These are phyloP conservation scores for Zonotrichia leucophrys DNA, from an alignment of 2,113 vertebrate genomes.

Conservation along the genomic window DNA sequence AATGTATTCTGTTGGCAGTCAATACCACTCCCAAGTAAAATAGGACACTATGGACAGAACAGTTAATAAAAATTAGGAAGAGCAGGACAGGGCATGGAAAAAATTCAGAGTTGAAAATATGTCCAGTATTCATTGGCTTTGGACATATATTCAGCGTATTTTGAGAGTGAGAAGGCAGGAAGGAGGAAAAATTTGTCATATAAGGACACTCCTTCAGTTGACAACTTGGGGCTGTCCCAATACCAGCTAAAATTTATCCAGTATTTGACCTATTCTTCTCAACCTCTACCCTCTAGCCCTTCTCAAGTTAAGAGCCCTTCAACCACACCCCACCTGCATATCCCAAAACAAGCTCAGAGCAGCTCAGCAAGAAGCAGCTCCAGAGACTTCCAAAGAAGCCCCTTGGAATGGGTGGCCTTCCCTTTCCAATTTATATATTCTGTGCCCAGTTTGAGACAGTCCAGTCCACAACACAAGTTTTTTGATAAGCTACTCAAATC, in stretches of 20 bases:
- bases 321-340: neutral
- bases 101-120: neutral
- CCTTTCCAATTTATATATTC: neutral
- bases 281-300: neutral
- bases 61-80: neutral
- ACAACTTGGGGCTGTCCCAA: neutral
- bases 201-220: neutral
- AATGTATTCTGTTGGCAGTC: neutral
- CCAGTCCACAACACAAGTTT: neutral
- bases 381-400: neutral
- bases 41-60: neutral
- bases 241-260: neutral
- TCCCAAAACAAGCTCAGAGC: neutral
- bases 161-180: neutral
- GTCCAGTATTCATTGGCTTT: neutral
- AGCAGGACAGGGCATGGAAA: neutral
- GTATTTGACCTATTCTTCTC: neutral
- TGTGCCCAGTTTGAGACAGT: neutral
- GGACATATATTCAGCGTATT: neutral
- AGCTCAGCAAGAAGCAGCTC: neutral
- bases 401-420: neutral
- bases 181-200: neutral
- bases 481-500: neutral
- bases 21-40: neutral
- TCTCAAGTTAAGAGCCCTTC: neutral